These are phyloP conservation scores for Choloepus hoffmanni DNA, from an alignment of 2,113 vertebrate species.

Conservation along the genomic window DNA sequence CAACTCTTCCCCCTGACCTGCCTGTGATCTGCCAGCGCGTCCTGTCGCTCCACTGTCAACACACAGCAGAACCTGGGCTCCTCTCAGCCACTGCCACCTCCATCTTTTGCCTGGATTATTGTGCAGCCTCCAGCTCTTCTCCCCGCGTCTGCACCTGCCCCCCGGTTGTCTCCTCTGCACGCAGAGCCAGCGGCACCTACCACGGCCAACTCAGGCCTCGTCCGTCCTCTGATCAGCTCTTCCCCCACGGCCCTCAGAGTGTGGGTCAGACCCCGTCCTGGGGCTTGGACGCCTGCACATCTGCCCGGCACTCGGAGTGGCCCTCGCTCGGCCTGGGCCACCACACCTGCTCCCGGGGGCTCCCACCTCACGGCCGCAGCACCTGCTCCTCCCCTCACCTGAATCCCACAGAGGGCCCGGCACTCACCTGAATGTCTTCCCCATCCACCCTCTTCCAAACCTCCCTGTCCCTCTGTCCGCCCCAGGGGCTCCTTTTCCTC, in stretches of 20 bases:
- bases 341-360: background rate
- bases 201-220: background rate
- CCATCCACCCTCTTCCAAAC: too few relatives aligned
- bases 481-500: too few relatives aligned
- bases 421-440: too few relatives aligned
- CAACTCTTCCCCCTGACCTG: background rate
- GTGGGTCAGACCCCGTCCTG: background rate
- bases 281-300: background rate
- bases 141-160: background rate
- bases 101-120: background rate
- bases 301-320: background rate
- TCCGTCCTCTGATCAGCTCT: background rate
- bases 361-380: background rate
- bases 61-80: background rate
- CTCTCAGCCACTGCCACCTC: too few relatives aligned
- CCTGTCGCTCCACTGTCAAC: background rate
- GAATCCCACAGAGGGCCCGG: too few relatives aligned
- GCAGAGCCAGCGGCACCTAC: background rate
- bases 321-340: too few relatives aligned
- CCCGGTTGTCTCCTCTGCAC: background rate
- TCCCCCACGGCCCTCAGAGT: background rate
- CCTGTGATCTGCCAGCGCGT: background rate
- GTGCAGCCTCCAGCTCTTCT: background rate
- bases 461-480: too few relatives aligned
- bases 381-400: background rate